phyloP scores from a whole-genome alignment of 2,888 invertebrate genomes.

The Pristionchus japonicus region DNA sequence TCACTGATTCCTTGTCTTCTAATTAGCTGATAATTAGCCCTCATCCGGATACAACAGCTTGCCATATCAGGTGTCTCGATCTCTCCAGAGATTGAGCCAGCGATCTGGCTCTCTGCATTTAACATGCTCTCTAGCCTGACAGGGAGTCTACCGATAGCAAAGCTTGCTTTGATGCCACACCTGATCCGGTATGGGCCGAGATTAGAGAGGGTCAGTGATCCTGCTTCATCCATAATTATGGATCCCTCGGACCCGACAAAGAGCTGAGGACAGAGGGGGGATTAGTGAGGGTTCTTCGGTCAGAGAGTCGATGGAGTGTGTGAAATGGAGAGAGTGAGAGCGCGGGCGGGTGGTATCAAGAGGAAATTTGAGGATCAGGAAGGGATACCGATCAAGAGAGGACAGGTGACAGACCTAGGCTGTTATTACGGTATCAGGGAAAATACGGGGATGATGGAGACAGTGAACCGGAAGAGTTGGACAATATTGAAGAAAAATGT shows the following conservation, averaged over 20 bases:
- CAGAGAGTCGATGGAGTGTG: background rate
- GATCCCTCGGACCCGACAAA: background rate
- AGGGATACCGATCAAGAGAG: background rate
- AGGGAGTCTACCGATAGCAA: too few species aligned
- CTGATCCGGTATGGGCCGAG: background rate
- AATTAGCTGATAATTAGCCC: background rate
- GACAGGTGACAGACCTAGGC: background rate
- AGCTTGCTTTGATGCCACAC: background rate
- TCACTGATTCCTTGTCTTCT: background rate
- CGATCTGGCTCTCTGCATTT: too few species aligned
- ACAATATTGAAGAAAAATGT: background rate
- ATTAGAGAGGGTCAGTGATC: background rate
- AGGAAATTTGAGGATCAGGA: background rate
- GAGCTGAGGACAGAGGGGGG: background rate
- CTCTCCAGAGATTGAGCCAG: background rate
- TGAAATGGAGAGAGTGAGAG: background rate
- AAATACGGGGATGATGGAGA: background rate
- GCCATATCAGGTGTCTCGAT: background rate
- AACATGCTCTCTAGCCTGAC: too few species aligned
- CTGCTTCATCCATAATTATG: background rate
- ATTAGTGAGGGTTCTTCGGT: background rate
- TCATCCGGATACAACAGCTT: background rate
- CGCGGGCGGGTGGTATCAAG: too few species aligned
- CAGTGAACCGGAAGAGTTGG: background rate
- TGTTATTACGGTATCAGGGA: constrained; percentile 2